Base-by-base conservation (phyloP, 2,888 invertebrate species). In the Tetragonisca angustula region DNA sequence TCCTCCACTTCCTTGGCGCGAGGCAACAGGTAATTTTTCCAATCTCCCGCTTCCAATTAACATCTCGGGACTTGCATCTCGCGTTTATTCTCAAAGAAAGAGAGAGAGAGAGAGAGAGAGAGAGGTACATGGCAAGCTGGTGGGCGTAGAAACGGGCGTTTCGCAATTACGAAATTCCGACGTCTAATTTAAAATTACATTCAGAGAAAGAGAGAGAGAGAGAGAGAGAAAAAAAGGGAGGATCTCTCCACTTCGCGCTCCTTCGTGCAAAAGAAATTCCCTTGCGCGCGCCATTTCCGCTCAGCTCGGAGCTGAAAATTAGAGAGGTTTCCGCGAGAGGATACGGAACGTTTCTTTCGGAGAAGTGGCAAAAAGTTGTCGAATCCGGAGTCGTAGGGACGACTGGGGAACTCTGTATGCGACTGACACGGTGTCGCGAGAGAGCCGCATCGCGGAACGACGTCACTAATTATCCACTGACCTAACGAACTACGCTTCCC, bases 391-490 rank as follows among this genome's bases (percentile, higher is more conserved):
- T n/a, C 4, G 49, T 3, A 61, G 43, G 49, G 15, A 17, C n/a
- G 4, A n/a, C 32, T 13, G 21, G 11, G 43, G 36, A 6, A 70
- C 50, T 82, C 71, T 75, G 79, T 70, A 79, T 54, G 74, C 79
- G 11, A 19, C 32, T 27, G 43, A 68, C 32, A 68, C 49, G 27
- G 49, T 52, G 56, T 54, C 80, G 74, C 49, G 27, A 19, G 78
- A 75, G 72, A 50, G 36, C 59, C 27, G 43, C 74, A 71, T 32
- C 32, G 32, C 32, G 59, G 71, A 75, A 71, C 64, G 67, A 71
- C 54, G 73, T n/a, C 74, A 67, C 80, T 85, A 83, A 85, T 85
- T 85, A 84, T 85, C 77, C 75, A 11, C 54, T 77, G 77, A 85
- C 75, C 77, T 75, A 81, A 85, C 80, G 83, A 85, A 84, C 80